These are phyloP conservation scores for Sprattus sprattus DNA, from an alignment of 2,113 vertebrate species.

Conservation along the genomic window DNA sequence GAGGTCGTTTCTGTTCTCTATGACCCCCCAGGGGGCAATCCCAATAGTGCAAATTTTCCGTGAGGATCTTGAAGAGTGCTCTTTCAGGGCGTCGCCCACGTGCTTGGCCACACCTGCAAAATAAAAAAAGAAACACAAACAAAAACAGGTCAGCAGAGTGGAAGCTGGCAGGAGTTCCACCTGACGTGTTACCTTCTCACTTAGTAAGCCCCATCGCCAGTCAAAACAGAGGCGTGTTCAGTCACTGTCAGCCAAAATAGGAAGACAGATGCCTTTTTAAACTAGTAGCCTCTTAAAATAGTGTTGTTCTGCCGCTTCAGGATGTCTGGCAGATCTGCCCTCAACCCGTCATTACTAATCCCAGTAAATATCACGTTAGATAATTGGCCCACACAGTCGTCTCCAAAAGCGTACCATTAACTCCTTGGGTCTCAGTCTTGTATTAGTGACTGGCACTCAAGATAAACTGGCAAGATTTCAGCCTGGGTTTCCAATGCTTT, in stretches of 20 bases:
- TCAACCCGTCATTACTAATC: neutral
- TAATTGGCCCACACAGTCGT: conserved; percentile 21
- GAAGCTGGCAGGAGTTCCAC: neutral
- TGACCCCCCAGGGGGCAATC: conserved; percentile 96
- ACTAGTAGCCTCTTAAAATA: neutral
- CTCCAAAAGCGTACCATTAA: conserved; percentile 30
- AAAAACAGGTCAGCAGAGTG: conserved; percentile 1
- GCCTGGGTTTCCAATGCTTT: neutral
- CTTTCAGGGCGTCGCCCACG: conserved; percentile 95
- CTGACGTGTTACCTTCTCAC: neutral
- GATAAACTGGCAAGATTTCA: neutral
- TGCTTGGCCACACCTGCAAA: conserved; percentile 93
- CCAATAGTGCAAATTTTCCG: conserved; percentile 98
- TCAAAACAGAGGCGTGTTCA: neutral
- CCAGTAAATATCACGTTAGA: conserved; percentile 17
- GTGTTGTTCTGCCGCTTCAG: conserved; percentile 43
- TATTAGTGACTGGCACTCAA: neutral
- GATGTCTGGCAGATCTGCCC: conserved; percentile 52
- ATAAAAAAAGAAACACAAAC: neutral
- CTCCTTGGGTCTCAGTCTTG: neutral
- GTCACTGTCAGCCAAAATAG: neutral
- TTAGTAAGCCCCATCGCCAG: neutral
- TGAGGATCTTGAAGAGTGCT: conserved; percentile 92
- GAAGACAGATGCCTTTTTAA: neutral
- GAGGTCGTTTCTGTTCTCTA: conserved; percentile 97